A percentile compares a stretch with the other conserved stretches of the same genome.
phyloP scores from a whole-genome alignment of 2,113 vertebrate species.

The Benitochromis conjunctus region DNA sequence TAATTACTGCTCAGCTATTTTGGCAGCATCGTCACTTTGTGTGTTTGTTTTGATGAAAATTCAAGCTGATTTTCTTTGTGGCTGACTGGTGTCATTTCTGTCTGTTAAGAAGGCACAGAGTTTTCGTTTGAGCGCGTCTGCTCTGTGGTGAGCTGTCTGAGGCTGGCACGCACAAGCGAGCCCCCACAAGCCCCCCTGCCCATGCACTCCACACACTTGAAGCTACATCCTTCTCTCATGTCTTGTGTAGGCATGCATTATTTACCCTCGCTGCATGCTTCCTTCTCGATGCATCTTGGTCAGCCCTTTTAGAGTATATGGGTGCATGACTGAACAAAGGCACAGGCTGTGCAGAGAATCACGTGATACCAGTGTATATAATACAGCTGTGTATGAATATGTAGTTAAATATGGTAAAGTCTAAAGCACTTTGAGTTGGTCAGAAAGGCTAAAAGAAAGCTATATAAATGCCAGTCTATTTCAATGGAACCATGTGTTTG shows the following conservation, averaged over 20 bases:
- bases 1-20: neutral
- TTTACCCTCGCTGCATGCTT: slow-evolving; percentile 40
- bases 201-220: neutral
- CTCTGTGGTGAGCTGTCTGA: slow-evolving; percentile 59
- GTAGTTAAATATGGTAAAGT: neutral
- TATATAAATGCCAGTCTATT: neutral
- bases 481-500: neutral
- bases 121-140: slow-evolving; percentile 46
- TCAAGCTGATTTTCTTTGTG: slow-evolving; percentile 29
- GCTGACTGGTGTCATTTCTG: slow-evolving; percentile 34
- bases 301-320: neutral
- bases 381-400: neutral
- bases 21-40: slow-evolving; percentile 16
- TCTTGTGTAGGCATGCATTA: slow-evolving; percentile 62
- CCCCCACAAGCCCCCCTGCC: slow-evolving; percentile 45
- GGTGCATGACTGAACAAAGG: neutral
- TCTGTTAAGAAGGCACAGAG: slow-evolving; percentile 16
- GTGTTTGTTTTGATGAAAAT: slow-evolving; percentile 54
- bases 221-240: slow-evolving; percentile 25
- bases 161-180: slow-evolving; percentile 59
- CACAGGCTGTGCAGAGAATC: neutral
- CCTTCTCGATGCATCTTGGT: slow-evolving; percentile 2
- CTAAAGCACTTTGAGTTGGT: neutral
- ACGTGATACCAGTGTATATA: neutral
- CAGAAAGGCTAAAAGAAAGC: neutral